Conservation (phyloP, 2,888 invertebrate species). For the Aleiodes alternator region DNA sequence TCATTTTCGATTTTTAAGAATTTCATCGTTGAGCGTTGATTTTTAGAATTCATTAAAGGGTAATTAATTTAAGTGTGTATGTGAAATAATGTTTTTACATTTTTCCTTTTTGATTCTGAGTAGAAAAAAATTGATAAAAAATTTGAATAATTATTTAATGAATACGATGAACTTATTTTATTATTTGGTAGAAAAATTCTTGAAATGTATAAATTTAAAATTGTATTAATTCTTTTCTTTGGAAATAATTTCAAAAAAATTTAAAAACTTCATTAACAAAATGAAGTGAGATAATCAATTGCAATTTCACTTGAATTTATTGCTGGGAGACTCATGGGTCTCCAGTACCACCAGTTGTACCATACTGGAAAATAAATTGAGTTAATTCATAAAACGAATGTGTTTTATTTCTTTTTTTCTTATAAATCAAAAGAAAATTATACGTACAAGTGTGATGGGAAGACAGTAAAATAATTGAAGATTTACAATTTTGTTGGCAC, state of each 20-base stretch:
- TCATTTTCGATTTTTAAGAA: not conserved
- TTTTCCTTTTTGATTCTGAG: no score
- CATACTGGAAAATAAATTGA: conserved; percentile 78
- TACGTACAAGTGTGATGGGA: conserved; percentile 86
- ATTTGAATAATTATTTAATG: no score
- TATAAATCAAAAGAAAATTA: not conserved
- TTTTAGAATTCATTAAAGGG: not conserved
- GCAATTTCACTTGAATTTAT: conserved; percentile 79
- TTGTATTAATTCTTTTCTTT: no score
- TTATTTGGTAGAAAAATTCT: not conserved
- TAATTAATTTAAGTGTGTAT: conserved; percentile 16
- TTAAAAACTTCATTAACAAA: conserved; percentile 77
- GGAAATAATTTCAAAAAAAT: no score
- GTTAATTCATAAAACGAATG: conserved; percentile 28
- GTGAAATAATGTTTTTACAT: not conserved
- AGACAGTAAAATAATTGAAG: conserved; percentile 83
- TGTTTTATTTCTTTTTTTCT: not conserved
- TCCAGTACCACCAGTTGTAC: conserved; percentile 92
- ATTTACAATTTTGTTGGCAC: conserved; percentile 84
- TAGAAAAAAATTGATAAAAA: no score
- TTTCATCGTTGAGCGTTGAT: conserved; percentile 26
- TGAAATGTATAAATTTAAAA: not conserved
- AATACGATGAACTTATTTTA: not conserved
- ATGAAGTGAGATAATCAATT: conserved; percentile 84
- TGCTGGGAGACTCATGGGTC: conserved; percentile 81